These are phyloP conservation scores for Xiphorhynchus erythropygius DNA, from an alignment of 2,797 vertebrate species.

Conservation along the genomic window DNA sequence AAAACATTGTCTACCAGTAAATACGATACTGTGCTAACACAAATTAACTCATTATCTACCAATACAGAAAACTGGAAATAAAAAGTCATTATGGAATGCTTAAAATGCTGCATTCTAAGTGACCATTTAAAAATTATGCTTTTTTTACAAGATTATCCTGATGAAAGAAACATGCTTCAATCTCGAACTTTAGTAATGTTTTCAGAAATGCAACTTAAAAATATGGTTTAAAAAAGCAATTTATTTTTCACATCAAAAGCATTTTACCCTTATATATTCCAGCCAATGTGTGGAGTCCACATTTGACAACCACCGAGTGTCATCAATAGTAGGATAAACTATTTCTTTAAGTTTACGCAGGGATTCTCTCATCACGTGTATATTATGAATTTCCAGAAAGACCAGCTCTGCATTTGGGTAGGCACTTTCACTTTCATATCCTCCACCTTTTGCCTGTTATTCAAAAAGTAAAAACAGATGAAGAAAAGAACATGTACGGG, in stretches of 20 bases:
- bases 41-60: constrained; percentile 23
- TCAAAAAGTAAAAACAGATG: neutral
- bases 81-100: neutral
- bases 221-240: neutral
- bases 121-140: neutral
- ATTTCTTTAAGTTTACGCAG: constrained; percentile 92
- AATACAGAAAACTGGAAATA: neutral
- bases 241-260: neutral
- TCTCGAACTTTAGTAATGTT: neutral
- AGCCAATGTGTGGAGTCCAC: constrained; percentile 94
- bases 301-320: constrained; percentile 88
- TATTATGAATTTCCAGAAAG: constrained; percentile 95
- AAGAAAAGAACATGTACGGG: neutral
- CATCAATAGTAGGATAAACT: constrained; percentile 91
- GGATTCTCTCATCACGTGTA: constrained; percentile 96
- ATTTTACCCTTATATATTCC: constrained; percentile 88
- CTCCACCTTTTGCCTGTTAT: constrained; percentile 90
- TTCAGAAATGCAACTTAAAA: neutral
- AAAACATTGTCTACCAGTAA: neutral
- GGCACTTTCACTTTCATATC: constrained; percentile 90
- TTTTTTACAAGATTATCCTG: neutral
- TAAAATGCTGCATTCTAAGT: neutral
- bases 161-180: neutral
- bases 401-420: constrained; percentile 91
- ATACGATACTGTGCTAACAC: neutral